phyloP scores from a whole-genome alignment of 1,140 invertebrate genomes.

The Neuroterus valhalla region DNA sequence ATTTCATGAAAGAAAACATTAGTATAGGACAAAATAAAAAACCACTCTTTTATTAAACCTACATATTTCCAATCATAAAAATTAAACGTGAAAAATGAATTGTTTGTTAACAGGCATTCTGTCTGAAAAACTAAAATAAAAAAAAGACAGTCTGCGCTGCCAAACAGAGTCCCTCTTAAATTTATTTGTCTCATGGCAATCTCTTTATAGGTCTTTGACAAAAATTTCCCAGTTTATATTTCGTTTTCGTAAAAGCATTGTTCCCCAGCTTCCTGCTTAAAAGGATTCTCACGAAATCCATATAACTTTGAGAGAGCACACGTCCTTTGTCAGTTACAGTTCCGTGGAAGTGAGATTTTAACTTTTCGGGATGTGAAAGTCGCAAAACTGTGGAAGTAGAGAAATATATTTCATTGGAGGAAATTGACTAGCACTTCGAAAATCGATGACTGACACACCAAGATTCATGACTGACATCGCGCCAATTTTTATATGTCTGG shows the following conservation, averaged over 20 bases:
- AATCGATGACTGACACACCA: constrained; percentile 12
- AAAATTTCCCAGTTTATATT: neutral
- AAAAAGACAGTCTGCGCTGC: no score
- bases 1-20: no score
- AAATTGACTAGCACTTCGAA: constrained; percentile 13
- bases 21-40: no score
- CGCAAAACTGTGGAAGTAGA: constrained; percentile 7
- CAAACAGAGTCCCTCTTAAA: no score
- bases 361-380: constrained; percentile 12
- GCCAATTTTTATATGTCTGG: neutral
- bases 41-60: no score
- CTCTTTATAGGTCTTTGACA: neutral
- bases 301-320: neutral
- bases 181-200: no score
- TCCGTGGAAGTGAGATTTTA: constrained; percentile 18
- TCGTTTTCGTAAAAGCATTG: constrained; percentile 13
- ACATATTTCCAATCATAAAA: no score
- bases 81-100: no score
- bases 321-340: neutral
- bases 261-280: constrained; percentile 1
- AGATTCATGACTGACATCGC: neutral
- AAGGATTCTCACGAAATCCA: neutral
- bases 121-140: no score
- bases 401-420: neutral
- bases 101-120: no score